Evolutionary conservation across 2,113 vertebrate species (phyloP), one percentile per base, ranked within the genome.

Genomic region (Glaucomys volans): DNA sequence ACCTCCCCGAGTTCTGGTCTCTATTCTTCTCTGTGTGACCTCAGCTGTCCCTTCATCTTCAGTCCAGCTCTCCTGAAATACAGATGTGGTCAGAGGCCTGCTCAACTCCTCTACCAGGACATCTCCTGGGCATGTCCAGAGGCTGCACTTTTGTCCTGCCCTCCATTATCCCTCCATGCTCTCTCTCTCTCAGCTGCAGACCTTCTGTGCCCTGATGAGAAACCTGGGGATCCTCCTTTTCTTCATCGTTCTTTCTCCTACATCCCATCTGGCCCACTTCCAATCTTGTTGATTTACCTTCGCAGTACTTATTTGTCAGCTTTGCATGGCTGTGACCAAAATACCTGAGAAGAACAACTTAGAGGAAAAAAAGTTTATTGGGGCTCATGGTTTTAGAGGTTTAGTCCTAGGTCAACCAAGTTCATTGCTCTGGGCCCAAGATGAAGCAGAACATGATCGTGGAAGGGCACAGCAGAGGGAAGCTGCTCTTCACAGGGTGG

Each of bases 31-130:
- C 50, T 80, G 10, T 0, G 22, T 4, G 16, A 22, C 37, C 69
- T 2, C 44, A 59, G 79, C 42, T 26, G 22, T 67, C 37, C 35
- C 30, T 40, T 54, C 4, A 3, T 37, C 66, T 30, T 64, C 69
- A 86, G 75, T n/a, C 37, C 42, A 9, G 47, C 52, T 77, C 72
- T 80, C 59, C 54, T 26, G 22, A 92, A 87, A 37, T 10, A 20
- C n/a, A 81, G 50, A 44, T 16, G 52, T 47, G 71, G 76, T 37
- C 74, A 47, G 47, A 0, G 0, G 17, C 57, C 47, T 26, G 76
- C 40, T 4, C 8, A 37, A 8, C 20, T 62, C 14, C 16, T 57
- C 44, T 4, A 3, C 30, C 52, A 1, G 1, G 35, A 18, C 3
- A 1, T 32, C 74, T 86, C 42, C 30, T 0, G 16, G 59, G 5